Evolutionary conservation across 2,797 vertebrate genomes (phyloP).

Genomic region (Xerus rutilus): DNA sequence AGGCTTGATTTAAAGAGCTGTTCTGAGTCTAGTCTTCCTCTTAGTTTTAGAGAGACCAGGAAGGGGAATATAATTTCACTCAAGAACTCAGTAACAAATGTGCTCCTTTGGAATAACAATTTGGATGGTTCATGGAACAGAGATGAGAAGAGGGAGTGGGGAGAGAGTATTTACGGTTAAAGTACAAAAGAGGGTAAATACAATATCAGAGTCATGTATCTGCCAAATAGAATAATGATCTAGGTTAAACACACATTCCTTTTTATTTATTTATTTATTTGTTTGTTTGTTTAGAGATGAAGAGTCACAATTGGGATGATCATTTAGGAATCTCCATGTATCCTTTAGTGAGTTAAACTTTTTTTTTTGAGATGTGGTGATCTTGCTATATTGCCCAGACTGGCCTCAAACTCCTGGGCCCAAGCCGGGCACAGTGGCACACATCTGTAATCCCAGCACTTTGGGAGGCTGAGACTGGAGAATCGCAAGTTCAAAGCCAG

Average conservation of each 20-base stretch:
- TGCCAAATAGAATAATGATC: background rate
- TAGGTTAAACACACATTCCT: slow-evolving; percentile 1
- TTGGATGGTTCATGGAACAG: background rate
- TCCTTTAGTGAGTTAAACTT: background rate
- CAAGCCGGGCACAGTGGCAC: background rate
- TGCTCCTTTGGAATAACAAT: slow-evolving; percentile 6
- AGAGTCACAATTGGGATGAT: background rate
- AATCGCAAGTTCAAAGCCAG: too few species aligned
- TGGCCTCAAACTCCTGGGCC: background rate
- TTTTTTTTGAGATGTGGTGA: background rate
- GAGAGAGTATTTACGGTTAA: background rate
- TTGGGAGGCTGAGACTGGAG: too few species aligned
- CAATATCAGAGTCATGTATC: background rate
- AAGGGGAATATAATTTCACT: slow-evolving; percentile 32
- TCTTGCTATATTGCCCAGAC: background rate
- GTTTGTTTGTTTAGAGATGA: background rate
- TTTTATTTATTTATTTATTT: background rate
- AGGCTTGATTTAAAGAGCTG: slow-evolving; percentile 62
- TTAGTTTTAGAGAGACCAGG: slow-evolving; percentile 20
- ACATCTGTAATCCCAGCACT: too few species aligned
- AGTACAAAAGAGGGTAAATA: background rate
- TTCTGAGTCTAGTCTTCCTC: slow-evolving; percentile 9
- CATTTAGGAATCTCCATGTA: slow-evolving; percentile 54
- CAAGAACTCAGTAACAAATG: slow-evolving; percentile 5
- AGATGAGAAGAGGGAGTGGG: background rate